Evolutionary conservation across 1,140 invertebrate species (phyloP).

Genomic region (Conus betulinus): DNA sequence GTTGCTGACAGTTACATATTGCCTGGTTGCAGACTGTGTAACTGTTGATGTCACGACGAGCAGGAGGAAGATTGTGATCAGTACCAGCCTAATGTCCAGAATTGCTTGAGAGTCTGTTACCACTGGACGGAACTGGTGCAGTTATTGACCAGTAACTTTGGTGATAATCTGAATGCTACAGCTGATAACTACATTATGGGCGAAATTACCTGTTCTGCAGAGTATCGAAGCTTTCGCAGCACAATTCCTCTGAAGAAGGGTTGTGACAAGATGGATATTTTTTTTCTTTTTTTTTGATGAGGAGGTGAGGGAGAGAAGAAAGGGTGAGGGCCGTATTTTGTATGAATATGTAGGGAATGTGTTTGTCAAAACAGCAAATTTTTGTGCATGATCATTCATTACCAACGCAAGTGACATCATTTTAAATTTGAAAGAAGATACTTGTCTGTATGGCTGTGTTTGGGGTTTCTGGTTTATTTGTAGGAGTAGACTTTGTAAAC

Average conservation of each 20-base stretch:
- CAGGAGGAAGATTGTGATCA: background rate
- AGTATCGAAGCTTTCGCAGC: slow-evolving; percentile 91
- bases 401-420: too few relatives aligned
- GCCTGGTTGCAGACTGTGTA: too few relatives aligned
- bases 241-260: slow-evolving; percentile 84
- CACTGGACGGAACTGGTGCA: background rate
- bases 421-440: too few relatives aligned
- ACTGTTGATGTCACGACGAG: background rate
- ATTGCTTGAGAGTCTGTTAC: background rate
- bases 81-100: background rate
- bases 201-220: slow-evolving; percentile 79
- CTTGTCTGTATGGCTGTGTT: too few relatives aligned
- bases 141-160: background rate
- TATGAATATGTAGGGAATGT: too few relatives aligned
- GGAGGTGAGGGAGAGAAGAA: too few relatives aligned
- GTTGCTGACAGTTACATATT: too few relatives aligned
- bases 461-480: too few relatives aligned
- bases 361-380: background rate
- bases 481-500: too few relatives aligned
- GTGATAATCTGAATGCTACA: background rate
- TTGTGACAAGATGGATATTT: slow-evolving; percentile 55
- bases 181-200: background rate
- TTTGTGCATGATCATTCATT: background rate
- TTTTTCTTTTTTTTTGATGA: background rate
- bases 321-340: too few relatives aligned